Evolutionary conservation across 2,797 vertebrate genomes (phyloP).

Genomic region (Capromys pilorides): DNA sequence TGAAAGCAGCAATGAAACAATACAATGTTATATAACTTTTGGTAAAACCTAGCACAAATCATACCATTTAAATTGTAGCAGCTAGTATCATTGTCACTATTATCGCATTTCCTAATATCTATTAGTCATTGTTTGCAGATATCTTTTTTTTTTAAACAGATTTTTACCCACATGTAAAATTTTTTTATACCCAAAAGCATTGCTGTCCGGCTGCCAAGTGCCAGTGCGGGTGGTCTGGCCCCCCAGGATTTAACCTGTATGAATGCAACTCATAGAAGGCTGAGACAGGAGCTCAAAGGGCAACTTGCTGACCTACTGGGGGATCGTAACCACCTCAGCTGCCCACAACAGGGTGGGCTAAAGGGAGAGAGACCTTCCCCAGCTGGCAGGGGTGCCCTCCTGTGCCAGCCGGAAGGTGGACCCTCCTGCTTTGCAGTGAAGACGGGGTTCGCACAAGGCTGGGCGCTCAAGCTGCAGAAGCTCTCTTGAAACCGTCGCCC

Average conservation of each 20-base stretch:
- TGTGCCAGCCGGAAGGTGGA: too few relatives aligned
- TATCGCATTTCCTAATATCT: not conserved
- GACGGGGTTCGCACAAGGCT: not conserved
- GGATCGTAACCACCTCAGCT: not conserved
- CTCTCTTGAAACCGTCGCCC: not conserved
- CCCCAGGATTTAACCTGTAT: constrained; percentile 8
- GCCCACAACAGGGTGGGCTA: not conserved
- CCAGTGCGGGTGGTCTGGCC: not conserved
- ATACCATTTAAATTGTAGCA: not conserved
- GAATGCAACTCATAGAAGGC: not conserved
- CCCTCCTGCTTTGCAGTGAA: not conserved
- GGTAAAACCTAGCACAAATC: not conserved
- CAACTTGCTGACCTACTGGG: not conserved
- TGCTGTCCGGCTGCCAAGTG: not conserved
- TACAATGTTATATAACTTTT: not conserved
- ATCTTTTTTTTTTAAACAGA: not conserved
- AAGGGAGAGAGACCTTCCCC: not conserved
- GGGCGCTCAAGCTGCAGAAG: not conserved
- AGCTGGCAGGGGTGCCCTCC: not conserved
- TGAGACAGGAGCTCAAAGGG: not conserved
- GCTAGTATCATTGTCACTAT: not conserved
- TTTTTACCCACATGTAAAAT: not conserved
- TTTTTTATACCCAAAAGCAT: not conserved
- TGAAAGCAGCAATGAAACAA: not conserved
- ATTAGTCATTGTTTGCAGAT: not conserved